Base-by-base conservation (phyloP, 2,113 vertebrate genomes). In the Python bivittatus region DNA sequence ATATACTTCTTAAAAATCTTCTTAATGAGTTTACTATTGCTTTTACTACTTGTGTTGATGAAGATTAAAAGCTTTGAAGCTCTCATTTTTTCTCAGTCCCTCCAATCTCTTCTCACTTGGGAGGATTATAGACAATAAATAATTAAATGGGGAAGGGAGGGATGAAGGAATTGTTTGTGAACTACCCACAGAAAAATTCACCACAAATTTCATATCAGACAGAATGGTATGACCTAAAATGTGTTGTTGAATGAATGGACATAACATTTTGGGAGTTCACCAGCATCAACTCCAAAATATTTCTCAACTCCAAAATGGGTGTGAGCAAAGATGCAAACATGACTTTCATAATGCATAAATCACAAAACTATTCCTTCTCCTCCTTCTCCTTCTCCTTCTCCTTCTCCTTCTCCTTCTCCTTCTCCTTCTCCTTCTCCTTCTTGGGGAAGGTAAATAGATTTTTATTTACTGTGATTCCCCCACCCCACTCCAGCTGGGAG, bases 381-480 rank as follows among this genome's bases (percentile, higher is more conserved):
- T 61, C 25, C 58, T 48, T 4, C 48, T 48, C 48, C 48, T 48
- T 48, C 48, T 6, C 48, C 48, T 48, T 48, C 48, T 48, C 48
- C 48, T 48, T 48, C 48, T 48, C 48, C 48, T 48, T 6, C 48
- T 48, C 48, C 48, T 48, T 6, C 4, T 48, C 48, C 48, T 48
- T 6, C 48, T 48, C 48, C 48, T n/a, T n/a, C n/a, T n/a, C n/a
- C n/a, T n/a, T n/a, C n/a, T n/a, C n/a, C n/a, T n/a, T n/a, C n/a
- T n/a, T n/a, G n/a, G 92, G 68, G 91, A 97, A 96, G 48, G 95
- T 95, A 97, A 97, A 96, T 94, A 96, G 96, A 96, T 93, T 97
- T 96, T 96, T 96, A 97, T 95, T 96, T 96, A 33, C 89, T 27
- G 0, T 93, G 94, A 96, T 95, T 54, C 83, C 23, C 17, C n/a